Evolutionary conservation across 1,140 invertebrate species (phyloP), one percentile per base, ranked within the genome.

Genomic region (Nasonia giraulti): DNA sequence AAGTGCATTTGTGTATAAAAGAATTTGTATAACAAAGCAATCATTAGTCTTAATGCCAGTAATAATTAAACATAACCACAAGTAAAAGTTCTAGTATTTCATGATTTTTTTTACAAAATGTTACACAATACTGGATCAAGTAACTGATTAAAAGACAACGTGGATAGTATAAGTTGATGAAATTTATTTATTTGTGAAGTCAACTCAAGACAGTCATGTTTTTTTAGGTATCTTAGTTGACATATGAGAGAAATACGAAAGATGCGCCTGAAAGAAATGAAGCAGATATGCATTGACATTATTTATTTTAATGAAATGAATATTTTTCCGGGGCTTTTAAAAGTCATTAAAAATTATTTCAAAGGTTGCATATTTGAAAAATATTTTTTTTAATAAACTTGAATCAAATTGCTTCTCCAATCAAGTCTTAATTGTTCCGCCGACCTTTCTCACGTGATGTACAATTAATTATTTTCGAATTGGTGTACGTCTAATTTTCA

Each of bases 401-500:
- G 83, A 79, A 86, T 83, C 23, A 78, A 66, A 55, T 33, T 20
- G 23, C 74, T 82, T 79, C 37, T 86, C 74, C 76, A 82, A 78
- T 73, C 47, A 79, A 82, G 44, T 81, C 79, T 79, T 83, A 81
- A 78, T 74, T 83, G 44, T 86, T 82, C n/a, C 74, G 79, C 47
- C 74, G 76, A 86, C 85, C 68, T 83, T 82, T 86, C 62, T 77
- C 44, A 85, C 79, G 80, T 86, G 80, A 86, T 86, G 85, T 86
- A 86, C 79, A 82, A 86, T 86, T 83, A 73, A 85, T 81, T 81
- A 77, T 69, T 85, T 82, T 78, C 47, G 68, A 86, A 85, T 86
- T 83, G 80, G 80, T 83, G 85, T 82, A 86, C 80, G 80, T 82
- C 85, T 82, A 82, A 55, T 86, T 82, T 83, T 86, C 80, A 86